Conservation (phyloP, 2,113 vertebrate genomes). For the Brachypodius melanocephalos region DNA sequence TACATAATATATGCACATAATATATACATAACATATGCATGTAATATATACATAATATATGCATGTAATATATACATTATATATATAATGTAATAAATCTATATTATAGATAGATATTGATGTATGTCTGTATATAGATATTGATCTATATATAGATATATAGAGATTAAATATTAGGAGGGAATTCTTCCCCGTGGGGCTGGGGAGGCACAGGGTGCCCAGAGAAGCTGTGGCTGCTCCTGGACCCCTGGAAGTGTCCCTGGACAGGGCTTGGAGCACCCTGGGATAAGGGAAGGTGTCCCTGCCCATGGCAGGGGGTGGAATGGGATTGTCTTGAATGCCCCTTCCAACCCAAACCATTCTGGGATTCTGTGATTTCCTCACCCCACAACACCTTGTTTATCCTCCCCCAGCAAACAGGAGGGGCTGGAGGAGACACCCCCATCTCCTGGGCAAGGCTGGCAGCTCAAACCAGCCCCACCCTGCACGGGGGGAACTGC, state of each 20-base stretch:
- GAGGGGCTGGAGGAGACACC: background rate
- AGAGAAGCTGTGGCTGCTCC: background rate
- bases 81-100: no score
- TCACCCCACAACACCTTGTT: background rate
- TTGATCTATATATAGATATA: no score
- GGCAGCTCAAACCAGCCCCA: background rate
- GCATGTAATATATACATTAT: no score
- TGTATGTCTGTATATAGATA: no score
- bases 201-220: background rate
- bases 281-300: accelerated
- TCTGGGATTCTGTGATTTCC: background rate
- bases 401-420: background rate
- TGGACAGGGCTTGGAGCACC: accelerated
- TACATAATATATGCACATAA: no score
- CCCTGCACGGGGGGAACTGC: background rate
- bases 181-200: background rate
- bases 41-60: no score
- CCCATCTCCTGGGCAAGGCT: accelerated
- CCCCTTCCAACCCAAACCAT: background rate
- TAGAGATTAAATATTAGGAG: background rate
- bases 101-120: no score
- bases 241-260: background rate
- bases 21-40: no score
- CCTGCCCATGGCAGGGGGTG: background rate
- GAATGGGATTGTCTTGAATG: background rate